These are phyloP conservation scores for Pyrocoelia pectoralis DNA, from an alignment of 2,888 invertebrate species.

Conservation along the genomic window DNA sequence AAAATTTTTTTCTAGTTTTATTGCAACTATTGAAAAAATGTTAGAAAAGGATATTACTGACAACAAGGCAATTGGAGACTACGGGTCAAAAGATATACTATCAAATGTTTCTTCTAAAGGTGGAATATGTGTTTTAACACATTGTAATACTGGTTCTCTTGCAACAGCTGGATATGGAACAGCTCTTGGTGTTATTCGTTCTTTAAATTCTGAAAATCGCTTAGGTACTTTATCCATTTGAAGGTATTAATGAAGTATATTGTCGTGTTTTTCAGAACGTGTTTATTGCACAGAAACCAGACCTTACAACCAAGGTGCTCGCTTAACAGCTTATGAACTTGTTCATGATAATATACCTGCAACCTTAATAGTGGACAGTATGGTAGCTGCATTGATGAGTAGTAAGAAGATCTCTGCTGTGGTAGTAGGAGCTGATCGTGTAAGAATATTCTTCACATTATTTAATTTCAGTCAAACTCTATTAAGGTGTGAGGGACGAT, in stretches of 20 bases:
- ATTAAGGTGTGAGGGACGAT: too few relatives aligned
- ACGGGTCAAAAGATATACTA: conserved; percentile 83
- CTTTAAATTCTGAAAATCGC: conserved; percentile 74
- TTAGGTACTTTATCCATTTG: conserved; percentile 65
- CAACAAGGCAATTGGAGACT: conserved; percentile 86
- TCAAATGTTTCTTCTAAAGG: conserved; percentile 65
- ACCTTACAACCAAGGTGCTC: conserved; percentile 96
- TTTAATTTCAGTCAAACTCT: too few relatives aligned
- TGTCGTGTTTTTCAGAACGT: conserved; percentile 67
- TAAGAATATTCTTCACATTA: conserved; percentile 57
- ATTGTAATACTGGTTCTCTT: conserved; percentile 98
- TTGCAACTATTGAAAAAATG: conserved; percentile 81
- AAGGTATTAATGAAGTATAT: not conserved
- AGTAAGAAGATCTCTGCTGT: conserved; percentile 86
- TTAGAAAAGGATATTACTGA: conserved; percentile 84
- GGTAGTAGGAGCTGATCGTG: conserved; percentile 97
- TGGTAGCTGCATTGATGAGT: conserved; percentile 92
- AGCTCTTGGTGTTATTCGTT: conserved; percentile 93
- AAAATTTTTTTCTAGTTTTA: conserved; percentile 71
- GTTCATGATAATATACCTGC: conserved; percentile 91
- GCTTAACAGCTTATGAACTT: conserved; percentile 95
- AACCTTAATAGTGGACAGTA: conserved; percentile 93
- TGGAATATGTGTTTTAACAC: conserved; percentile 83
- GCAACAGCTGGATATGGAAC: conserved; percentile 99
- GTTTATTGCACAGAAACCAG: conserved; percentile 97